Conservation (phyloP, 1,140 invertebrate species). For the Sesamia nonagrioides region DNA sequence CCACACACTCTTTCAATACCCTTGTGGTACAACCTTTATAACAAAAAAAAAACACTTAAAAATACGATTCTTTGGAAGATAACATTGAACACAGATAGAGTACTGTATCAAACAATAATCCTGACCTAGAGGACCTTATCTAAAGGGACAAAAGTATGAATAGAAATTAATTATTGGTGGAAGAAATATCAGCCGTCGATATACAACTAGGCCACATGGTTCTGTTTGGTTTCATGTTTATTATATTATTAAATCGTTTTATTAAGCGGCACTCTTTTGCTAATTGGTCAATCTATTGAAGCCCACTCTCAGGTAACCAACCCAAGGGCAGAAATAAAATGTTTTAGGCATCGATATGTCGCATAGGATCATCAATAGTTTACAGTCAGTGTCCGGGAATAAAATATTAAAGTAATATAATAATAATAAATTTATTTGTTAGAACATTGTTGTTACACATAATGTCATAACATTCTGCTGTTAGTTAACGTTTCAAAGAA, state of each 20-base stretch:
- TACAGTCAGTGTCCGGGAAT: no score
- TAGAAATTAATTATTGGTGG: no score
- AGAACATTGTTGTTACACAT: no score
- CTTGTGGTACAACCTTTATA: constrained; percentile 17
- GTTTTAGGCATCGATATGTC: no score
- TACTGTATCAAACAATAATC: background rate
- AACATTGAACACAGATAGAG: background rate
- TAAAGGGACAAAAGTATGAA: no score
- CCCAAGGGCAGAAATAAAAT: no score
- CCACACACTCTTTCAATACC: background rate
- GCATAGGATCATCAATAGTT: no score
- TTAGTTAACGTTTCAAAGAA: no score
- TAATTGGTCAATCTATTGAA: background rate
- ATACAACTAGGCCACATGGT: background rate
- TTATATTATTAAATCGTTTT: background rate
- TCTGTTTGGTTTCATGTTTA: background rate
- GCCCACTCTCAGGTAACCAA: no score
- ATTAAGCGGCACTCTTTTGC: background rate
- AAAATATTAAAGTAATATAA: no score
- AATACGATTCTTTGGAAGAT: constrained; percentile 8
- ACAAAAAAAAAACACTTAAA: constrained; percentile 3
- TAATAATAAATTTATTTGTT: no score
- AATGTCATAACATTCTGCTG: no score
- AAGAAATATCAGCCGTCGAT: constrained; percentile 15
- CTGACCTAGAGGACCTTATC: background rate